Base-by-base conservation (phyloP, 1,140 invertebrate species). In the Amyelois transitella region DNA sequence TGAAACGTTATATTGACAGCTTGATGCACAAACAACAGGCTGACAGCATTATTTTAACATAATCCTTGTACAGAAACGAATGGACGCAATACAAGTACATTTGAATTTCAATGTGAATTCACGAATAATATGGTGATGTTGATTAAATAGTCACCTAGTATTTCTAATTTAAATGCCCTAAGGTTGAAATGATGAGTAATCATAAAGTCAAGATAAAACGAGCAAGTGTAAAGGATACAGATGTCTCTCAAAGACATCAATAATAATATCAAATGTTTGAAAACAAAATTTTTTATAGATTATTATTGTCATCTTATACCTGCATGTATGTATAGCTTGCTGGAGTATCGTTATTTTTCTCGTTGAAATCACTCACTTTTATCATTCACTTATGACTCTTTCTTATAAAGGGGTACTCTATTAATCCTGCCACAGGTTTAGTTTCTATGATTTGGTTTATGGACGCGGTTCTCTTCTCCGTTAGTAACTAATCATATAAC, bases 1-100 rank as follows among this genome's bases (percentile, higher is more conserved):
- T 88, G 85, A 88, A 80, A 85, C 78, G 81, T 84, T 84, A 86
- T 84, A 85, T 75, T 79, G 85, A 84, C 85, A 83, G 76, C 62
- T 61, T 64, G 78, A 88, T 85, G 82, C 85, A 88, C 82, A 85
- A 82, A 85, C 79, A 83, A 78, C 75, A 76, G 78, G 75, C 74
- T 68, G 78, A 74, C 81, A 79, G 81, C 59, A 84, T 86, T 82
- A 81, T 87, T 84, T 87, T 87, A 86, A 74, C 84, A 86, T 87
- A 87, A 87, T 84, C 81, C 82, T 83, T 84, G 81, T 83, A 78
- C 66, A 76, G 73, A 77, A 65, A 77, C 79, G 75, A 79, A 78
- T 77, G 75, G 72, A 80, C 71, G 78, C 77, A 85, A 82, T 81
- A 84, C 71, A 68, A 72, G 53, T 66, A 60, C 63, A 79, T 81